Percentiles rank a stretch among this genome's conserved stretches.
Conservation (phyloP, 1,140 invertebrate genomes). For the Cydia splendana region DNA sequence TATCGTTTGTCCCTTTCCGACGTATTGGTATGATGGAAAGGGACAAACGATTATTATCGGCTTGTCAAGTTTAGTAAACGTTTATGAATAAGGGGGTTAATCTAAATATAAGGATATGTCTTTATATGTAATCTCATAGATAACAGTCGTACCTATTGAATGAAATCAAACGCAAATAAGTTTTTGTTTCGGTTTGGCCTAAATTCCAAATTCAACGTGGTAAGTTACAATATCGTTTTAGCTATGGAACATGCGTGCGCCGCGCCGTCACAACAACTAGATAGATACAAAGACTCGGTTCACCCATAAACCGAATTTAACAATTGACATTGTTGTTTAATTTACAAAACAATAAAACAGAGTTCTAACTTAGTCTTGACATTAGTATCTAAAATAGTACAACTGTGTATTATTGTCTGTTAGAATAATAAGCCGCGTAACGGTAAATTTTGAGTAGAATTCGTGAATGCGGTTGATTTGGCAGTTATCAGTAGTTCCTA, state of each 20-base stretch:
- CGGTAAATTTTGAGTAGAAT: conserved; percentile 40
- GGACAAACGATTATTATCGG: too few relatives aligned
- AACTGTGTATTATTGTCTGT: conserved; percentile 42
- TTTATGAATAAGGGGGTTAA: too few relatives aligned
- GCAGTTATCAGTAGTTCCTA: conserved; percentile 33
- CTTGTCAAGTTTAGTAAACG: too few relatives aligned
- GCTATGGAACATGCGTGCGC: background rate
- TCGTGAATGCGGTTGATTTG: conserved; percentile 32
- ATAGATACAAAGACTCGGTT: background rate
- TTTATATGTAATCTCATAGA: too few relatives aligned
- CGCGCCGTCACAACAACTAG: background rate
- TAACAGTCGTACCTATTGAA: background rate
- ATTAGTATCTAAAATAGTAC: conserved; percentile 37
- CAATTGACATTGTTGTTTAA: conserved; percentile 30
- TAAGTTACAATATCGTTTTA: background rate
- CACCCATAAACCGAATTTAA: conserved; percentile 32
- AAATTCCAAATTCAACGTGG: background rate
- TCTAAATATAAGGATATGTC: too few relatives aligned
- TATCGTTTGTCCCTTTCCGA: too few relatives aligned
- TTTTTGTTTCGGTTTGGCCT: background rate
- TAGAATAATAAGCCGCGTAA: conserved; percentile 46
- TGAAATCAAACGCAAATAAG: background rate
- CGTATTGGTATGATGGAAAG: too few relatives aligned
- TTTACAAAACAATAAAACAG: conserved; percentile 29
- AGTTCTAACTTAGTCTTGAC: conserved; percentile 23